Conservation (phyloP, 2,888 invertebrate species). For the Leptinotarsa rubiginosa region DNA sequence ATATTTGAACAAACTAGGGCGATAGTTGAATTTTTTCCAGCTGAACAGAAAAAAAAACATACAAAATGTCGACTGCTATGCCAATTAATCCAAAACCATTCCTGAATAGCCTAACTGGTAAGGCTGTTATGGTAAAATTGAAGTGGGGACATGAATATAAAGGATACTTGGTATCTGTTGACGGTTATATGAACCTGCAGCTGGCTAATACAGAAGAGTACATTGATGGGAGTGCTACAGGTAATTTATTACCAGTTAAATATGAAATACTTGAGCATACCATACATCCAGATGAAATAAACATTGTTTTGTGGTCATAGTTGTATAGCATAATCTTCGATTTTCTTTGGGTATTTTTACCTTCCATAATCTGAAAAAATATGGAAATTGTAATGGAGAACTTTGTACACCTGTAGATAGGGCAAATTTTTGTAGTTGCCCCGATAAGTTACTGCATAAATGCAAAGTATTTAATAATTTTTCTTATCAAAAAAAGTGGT, state of each 20-base stretch:
- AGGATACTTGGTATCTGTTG: slow-evolving; percentile 96
- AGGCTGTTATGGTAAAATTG: slow-evolving; percentile 96
- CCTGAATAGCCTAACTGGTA: slow-evolving; percentile 96
- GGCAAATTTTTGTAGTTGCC: too few species aligned
- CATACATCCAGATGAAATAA: neutral
- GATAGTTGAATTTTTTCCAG: neutral
- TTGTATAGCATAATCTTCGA: too few species aligned
- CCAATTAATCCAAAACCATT: slow-evolving; percentile 99
- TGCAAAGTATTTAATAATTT: too few species aligned
- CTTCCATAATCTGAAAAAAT: too few species aligned
- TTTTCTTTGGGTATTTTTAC: too few species aligned
- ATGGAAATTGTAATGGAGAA: too few species aligned
- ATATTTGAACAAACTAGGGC: neutral
- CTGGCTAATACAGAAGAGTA: slow-evolving; percentile 98
- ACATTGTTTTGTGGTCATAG: too few species aligned
- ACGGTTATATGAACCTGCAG: slow-evolving; percentile 99
- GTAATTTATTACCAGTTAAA: slow-evolving; percentile 64
- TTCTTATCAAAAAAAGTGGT: too few species aligned
- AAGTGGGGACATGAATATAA: slow-evolving; percentile 99
- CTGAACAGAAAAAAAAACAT: slow-evolving; percentile 23
- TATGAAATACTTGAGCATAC: too few species aligned
- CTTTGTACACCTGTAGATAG: too few species aligned
- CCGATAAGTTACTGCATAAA: too few species aligned
- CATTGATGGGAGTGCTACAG: slow-evolving; percentile 91
- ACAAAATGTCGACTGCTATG: slow-evolving; percentile 83